Conservation (phyloP, 2,113 vertebrate species). For the Tachysurus vachellii region DNA sequence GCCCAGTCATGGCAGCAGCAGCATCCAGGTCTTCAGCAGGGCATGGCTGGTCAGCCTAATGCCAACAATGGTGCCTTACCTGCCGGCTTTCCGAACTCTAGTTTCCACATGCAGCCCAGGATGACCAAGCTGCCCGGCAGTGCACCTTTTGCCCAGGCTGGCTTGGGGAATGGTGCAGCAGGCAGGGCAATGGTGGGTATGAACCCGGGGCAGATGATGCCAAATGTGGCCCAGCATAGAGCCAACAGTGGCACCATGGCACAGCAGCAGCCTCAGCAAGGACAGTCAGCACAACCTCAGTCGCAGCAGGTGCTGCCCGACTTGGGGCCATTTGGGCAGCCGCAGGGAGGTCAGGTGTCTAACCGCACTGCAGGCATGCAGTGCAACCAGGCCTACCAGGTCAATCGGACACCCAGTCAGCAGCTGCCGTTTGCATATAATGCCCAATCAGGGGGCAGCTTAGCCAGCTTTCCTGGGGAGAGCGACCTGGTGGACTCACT, state of each 20-base stretch:
- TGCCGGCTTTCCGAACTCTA: constrained; percentile 72
- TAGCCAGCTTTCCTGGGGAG: constrained; percentile 82
- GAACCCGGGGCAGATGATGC: constrained; percentile 83
- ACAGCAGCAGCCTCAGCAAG: constrained; percentile 72
- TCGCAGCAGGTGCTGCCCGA: constrained; percentile 81
- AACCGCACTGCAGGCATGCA: constrained; percentile 78
- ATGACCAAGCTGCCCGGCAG: constrained; percentile 82
- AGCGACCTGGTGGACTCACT: constrained; percentile 92
- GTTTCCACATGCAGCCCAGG: constrained; percentile 87
- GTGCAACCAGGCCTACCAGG: constrained; percentile 89
- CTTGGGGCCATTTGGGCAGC: constrained; percentile 82
- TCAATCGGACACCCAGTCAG: constrained; percentile 80
- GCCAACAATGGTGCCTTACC: constrained; percentile 70
- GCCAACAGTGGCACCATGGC: constrained; percentile 61
- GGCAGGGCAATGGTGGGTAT: constrained; percentile 79
- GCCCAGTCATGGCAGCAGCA: constrained; percentile 79
- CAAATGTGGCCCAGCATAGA: constrained; percentile 72
- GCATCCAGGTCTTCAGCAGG: constrained; percentile 79
- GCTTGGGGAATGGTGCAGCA: constrained; percentile 60
- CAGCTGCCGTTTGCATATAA: constrained; percentile 88
- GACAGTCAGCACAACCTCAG: constrained; percentile 77
- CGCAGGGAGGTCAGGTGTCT: constrained; percentile 72
- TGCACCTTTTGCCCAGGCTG: constrained; percentile 72
- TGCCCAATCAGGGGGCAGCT: constrained; percentile 73
- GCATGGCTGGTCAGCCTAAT: constrained; percentile 76